Conservation (phyloP, 2,888 invertebrate species). For the Tetropium fuscum region DNA sequence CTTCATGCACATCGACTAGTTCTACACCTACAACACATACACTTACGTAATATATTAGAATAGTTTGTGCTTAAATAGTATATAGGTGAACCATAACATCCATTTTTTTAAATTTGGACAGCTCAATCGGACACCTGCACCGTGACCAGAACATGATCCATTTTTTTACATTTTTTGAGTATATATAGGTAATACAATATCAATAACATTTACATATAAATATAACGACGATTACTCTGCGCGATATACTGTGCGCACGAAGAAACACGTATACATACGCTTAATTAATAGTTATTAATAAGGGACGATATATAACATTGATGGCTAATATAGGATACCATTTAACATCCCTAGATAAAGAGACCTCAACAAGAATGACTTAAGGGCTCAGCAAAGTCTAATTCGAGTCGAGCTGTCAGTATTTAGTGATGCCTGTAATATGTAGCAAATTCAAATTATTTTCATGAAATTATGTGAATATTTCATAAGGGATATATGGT, state of each 20-base stretch:
- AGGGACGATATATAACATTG: conserved; percentile 33
- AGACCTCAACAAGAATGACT: conserved; percentile 46
- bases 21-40: conserved; percentile 49
- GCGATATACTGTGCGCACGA: conserved; percentile 29
- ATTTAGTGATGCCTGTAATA: conserved; percentile 27
- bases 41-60: conserved; percentile 43
- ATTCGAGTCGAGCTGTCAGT: conserved; percentile 28
- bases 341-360: conserved; percentile 34
- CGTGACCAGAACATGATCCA: conserved; percentile 44
- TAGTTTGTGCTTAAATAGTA: conserved; percentile 47
- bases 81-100: conserved; percentile 44
- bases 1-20: conserved; percentile 33
- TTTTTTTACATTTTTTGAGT: conserved; percentile 45
- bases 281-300: conserved; percentile 29
- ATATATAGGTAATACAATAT: conserved; percentile 37
- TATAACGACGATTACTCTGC: conserved; percentile 42
- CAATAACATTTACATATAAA: conserved; percentile 41
- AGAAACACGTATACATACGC: conserved; percentile 29
- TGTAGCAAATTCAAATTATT: too few relatives aligned
- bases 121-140: conserved; percentile 51
- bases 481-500: too few relatives aligned
- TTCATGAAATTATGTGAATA: too few relatives aligned
- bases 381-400: conserved; percentile 54
- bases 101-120: conserved; percentile 45
- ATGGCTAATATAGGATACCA: conserved; percentile 24